Evolutionary conservation across 2,888 invertebrate genomes (phyloP), one percentile per base, ranked within the genome.

Genomic region (Odontomyia ornata): DNA sequence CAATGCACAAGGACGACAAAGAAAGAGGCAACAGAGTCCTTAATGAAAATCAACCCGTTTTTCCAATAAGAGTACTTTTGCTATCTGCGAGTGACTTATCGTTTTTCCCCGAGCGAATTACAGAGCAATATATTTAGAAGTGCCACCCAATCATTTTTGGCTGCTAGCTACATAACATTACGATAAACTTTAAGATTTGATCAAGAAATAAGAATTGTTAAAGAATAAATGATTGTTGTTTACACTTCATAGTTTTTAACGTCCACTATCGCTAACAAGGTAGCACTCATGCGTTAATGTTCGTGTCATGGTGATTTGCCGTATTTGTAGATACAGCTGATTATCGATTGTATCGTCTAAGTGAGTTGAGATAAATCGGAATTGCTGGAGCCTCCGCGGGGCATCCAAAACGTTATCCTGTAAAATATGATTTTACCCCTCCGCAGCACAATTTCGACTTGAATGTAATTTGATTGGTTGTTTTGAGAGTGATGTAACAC

Each of bases 301-400:
- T 65, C 30, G 25, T 76, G 71, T 65, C 72, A 57, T 76, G 64
- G 69, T 56, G 28, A 52, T 75, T 78, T 78, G 76, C 76, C 76
- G 78, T 60, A 78, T 78, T 78, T 78, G 73, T 78, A 78, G 76
- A 77, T 77, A 60, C 4, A 62, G 30, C 64, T 13, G 30, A 2
- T 9, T 27, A 30, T 64, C 64, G 30, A 64, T 64, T 64, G 64
- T 64, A 28, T 30, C 30, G 30, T 28, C 64, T 27, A 25, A 57
- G 43, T 23, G 23, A n/a, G 18, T n/a, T 21, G 65, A 77, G 73
- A 62, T 27, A 69, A 7, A 46, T 69, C 23, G 11, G 23, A 69
- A 69, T n/a, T 46, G 47, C n/a, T 13, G 30, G 64, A 28, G 30
- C 28, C 30, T 64, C 18, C n/a, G 11, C 21, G 30, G 5, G 5